These are phyloP conservation scores for Lutjanus erythropterus DNA, from an alignment of 2,113 vertebrate genomes.

Conservation along the genomic window DNA sequence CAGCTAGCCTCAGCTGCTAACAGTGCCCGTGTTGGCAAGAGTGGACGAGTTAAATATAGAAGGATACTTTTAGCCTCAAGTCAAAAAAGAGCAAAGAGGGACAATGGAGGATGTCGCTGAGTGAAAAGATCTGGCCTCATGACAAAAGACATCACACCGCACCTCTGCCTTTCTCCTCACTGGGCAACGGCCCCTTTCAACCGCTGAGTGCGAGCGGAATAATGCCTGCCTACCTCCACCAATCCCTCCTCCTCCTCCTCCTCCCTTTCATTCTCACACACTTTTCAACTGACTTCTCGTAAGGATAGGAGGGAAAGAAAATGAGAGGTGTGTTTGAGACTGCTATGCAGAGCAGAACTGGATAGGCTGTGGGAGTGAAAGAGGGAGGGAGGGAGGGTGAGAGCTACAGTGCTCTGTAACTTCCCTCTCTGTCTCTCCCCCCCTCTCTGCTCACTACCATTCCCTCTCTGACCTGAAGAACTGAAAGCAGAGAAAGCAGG, in stretches of 20 bases:
- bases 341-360: slow-evolving; percentile 50
- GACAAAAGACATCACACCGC: slow-evolving; percentile 65
- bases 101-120: slow-evolving; percentile 62
- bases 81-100: slow-evolving; percentile 58
- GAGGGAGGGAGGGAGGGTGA: slow-evolving; percentile 35
- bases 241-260: neutral
- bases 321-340: slow-evolving; percentile 66
- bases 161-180: slow-evolving; percentile 57
- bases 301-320: slow-evolving; percentile 55
- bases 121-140: slow-evolving; percentile 57
- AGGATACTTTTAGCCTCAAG: slow-evolving; percentile 62
- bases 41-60: slow-evolving; percentile 83
- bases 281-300: slow-evolving; percentile 60
- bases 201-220: slow-evolving; percentile 36
- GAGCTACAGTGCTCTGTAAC: slow-evolving; percentile 66
- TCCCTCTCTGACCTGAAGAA: slow-evolving; percentile 71
- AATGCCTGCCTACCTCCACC: slow-evolving; percentile 26
- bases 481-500: slow-evolving; percentile 42
- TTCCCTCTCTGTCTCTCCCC: no score
- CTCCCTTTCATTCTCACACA: slow-evolving; percentile 59
- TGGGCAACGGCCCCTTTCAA: slow-evolving; percentile 53
- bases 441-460: slow-evolving; percentile 67
- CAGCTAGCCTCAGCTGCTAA: slow-evolving; percentile 81
- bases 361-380: slow-evolving; percentile 67
- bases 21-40: slow-evolving; percentile 63